Evolutionary conservation across 1,140 invertebrate genomes (phyloP).

Genomic region (Bombus confusus): DNA sequence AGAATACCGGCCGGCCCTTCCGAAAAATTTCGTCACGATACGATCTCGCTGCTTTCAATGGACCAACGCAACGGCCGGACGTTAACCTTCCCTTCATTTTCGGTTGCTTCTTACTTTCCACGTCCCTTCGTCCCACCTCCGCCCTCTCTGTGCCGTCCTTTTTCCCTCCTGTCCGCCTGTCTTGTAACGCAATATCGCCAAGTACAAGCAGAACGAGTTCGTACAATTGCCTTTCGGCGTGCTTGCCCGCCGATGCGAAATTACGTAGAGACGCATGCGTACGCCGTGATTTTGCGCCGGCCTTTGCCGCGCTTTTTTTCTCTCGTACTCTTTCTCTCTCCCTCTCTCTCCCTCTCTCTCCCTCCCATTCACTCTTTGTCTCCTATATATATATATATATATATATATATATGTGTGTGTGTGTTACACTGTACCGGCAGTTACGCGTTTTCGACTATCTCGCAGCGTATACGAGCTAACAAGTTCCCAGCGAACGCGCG

Average conservation of each 20-base stretch:
- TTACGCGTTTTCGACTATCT: neutral
- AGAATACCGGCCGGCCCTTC: neutral
- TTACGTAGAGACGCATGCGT: neutral
- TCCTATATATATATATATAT: no score
- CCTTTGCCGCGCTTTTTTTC: neutral
- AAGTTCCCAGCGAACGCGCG: no score
- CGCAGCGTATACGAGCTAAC: neutral
- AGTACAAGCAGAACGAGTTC: slow-evolving; percentile 27
- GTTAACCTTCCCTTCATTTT: slow-evolving; percentile 32
- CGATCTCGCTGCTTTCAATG: slow-evolving; percentile 18
- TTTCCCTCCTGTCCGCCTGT: neutral
- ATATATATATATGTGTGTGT: no score
- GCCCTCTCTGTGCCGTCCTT: no score
- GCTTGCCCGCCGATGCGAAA: slow-evolving; percentile 16
- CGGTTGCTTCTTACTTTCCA: slow-evolving; percentile 7
- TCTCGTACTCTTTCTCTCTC: neutral
- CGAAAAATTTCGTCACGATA: slow-evolving; percentile 42
- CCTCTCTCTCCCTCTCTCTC: no score
- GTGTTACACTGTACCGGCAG: neutral
- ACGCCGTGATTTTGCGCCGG: neutral
- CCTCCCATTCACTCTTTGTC: no score
- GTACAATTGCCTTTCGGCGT: slow-evolving; percentile 18
- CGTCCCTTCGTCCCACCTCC: no score
- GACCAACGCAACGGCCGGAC: slow-evolving; percentile 18
- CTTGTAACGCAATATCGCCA: slow-evolving; percentile 28